Evolutionary conservation across 2,113 vertebrate species (phyloP), one percentile per base, ranked within the genome.

Genomic region (Clarias gariepinus): DNA sequence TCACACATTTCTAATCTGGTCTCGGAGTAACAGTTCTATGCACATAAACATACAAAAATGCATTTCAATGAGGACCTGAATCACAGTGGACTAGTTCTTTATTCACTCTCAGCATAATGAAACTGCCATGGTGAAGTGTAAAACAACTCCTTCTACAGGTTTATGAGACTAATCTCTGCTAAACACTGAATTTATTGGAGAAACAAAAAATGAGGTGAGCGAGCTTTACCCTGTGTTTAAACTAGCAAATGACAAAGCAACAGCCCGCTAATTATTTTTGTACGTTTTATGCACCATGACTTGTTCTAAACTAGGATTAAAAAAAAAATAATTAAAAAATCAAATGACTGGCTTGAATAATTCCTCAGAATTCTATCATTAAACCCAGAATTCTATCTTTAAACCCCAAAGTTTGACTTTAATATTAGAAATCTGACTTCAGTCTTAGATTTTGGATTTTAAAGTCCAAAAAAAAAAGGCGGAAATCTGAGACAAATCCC

Each of bases 21-120:
- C 52, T 53, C 7, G 11, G 21, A 66, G 16, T 11, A 63, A 53
- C 74, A 85, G 73, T 76, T 76, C 6, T 47, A 41, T 19, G 30
- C 41, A 76, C 33, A 74, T 3, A 55, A 78, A 76, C n/a, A 36
- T 58, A 61, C 36, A 58, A 33, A 77, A 19, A 55, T 64, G 18
- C n/a, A 85, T 64, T 77, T 77, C 71, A 63, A 4, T 76, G n/a
- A 33, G 53, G 74, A 78, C 33, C 68, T 73, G 82, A 18, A 36
- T 58, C 53, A 58, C 21, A 36, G 28, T 36, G 66, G 28, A 41
- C 53, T 19, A 71, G 4, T 33, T 23, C 57, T 11, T 21, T 11
- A 2, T 28, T 36, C 53, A 18, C 52, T 57, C 78, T 74, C 71
- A 74, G 23, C 1, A 23, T 76, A 13, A 25, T n/a, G 73, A 53